Evolutionary conservation across 2,888 invertebrate genomes (phyloP), one percentile per base, ranked within the genome.

Genomic region (Melipona beecheii): DNA sequence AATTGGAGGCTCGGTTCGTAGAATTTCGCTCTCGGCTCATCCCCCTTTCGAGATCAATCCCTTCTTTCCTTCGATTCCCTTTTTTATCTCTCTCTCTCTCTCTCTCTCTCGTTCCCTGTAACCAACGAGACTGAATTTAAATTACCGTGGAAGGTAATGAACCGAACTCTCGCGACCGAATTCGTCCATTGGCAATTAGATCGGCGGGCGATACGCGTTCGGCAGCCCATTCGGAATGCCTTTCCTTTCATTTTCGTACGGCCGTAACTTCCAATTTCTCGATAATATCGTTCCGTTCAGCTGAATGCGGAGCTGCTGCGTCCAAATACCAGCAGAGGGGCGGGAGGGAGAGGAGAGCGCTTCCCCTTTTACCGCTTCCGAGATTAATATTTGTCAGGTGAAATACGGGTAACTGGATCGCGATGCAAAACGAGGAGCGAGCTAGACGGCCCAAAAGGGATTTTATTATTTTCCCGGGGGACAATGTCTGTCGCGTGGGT

Each of bases 301-400:
- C 15, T 21, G 52, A 43, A 73, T 36, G 54, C 27, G 4, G 52
- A 19, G 5, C 19, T 19, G 52, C 52, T 6, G 17, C 52, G 52
- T 52, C 43, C 43, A 43, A 43, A 43, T 43, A 43, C 43, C 43
- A 43, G 9, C 9, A 9, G 43, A 9, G 52, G 5, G 19, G 4
- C 17, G 17, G 6, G 36, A n/a, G 36, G 5, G 21, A 3, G 24
- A 9, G 54, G 65, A 13, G 19, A 19, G 31, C 15, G 5, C 27
- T 27, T 56, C 69, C 60, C 49, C 36, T 68, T 71, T 83, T 56
- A 56, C 72, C 62, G 52, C 9, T 64, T 70, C 49, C 69, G 64
- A 65, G 75, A 84, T 85, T 85, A 84, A 84, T 79, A 79, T 79
- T 76, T 76, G 79, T 60, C 79, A 50, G 79, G 68, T 84, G 81